Conservation (phyloP, 2,797 vertebrate genomes). For the Hozukius guyotensis region DNA sequence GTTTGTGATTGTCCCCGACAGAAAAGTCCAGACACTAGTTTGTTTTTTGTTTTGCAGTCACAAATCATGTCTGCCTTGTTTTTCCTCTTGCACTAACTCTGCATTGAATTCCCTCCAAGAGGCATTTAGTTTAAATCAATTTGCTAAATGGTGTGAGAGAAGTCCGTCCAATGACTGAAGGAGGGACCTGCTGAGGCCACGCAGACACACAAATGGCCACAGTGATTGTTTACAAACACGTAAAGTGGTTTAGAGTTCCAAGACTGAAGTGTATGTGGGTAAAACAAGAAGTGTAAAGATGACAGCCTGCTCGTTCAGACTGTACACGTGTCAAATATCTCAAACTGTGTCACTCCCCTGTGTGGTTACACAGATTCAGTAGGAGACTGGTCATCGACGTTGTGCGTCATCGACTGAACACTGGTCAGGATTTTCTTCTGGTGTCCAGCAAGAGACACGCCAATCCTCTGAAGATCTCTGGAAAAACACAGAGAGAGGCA, state of each 20-base stretch:
- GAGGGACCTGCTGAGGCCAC: conserved; percentile 5
- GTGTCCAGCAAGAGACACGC: conserved; percentile 95
- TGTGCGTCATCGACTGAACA: conserved; percentile 92
- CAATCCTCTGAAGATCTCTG: conserved; percentile 97
- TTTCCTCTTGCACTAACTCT: not conserved
- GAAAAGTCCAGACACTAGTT: not conserved
- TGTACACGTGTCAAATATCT: conserved; percentile 12
- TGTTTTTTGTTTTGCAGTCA: not conserved
- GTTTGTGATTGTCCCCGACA: conserved; percentile 2
- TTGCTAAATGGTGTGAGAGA: not conserved
- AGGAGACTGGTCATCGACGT: conserved; percentile 90
- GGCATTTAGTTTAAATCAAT: conserved; percentile 13
- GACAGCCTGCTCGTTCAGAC: conserved; percentile 49
- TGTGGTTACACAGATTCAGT: conserved; percentile 89
- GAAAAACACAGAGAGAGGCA: conserved; percentile 5
- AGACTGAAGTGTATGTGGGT: not conserved
- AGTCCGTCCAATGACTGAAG: not conserved
- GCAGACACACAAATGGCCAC: conserved; percentile 19
- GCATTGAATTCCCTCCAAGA: conserved; percentile 3
- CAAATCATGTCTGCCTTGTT: not conserved
- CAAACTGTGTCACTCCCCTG: not conserved
- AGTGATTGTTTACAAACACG: conserved; percentile 16
- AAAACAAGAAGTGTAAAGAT: not conserved
- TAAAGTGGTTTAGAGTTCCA: not conserved
- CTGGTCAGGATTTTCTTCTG: conserved; percentile 99